phyloP scores from a whole-genome alignment of 2,888 invertebrate species.

The Bedellia somnulentella region DNA sequence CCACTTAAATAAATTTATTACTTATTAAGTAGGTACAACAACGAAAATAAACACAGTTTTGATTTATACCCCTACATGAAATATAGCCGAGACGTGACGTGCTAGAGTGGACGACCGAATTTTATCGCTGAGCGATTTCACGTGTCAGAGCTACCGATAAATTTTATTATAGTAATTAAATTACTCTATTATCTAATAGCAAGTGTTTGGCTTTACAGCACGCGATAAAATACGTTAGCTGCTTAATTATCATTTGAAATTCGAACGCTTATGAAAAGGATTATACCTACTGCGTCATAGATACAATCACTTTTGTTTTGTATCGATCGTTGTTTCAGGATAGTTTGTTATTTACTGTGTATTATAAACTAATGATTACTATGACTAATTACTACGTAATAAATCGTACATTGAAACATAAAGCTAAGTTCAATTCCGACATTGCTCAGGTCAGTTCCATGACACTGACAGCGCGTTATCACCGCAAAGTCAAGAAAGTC shows the following conservation, averaged over 20 bases:
- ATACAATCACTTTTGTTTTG: too few species aligned
- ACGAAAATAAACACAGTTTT: slow-evolving; percentile 58
- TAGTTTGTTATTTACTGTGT: too few species aligned
- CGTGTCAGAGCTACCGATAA: slow-evolving; percentile 47
- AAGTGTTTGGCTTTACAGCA: not conserved
- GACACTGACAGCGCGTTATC: slow-evolving; percentile 34
- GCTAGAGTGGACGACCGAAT: slow-evolving; percentile 35
- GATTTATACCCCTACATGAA: slow-evolving; percentile 56
- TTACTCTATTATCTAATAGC: slow-evolving; percentile 2
- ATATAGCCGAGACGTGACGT: slow-evolving; percentile 43
- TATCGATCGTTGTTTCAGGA: too few species aligned
- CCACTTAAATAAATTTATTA: slow-evolving; percentile 61
- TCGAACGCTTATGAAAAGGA: too few species aligned
- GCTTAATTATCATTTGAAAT: too few species aligned
- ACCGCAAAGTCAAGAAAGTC: slow-evolving; percentile 32
- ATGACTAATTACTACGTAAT: too few species aligned
- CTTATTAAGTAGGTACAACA: slow-evolving; percentile 59
- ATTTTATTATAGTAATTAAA: slow-evolving; percentile 57
- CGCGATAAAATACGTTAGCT: too few species aligned
- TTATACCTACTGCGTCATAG: too few species aligned
- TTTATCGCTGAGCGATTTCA: slow-evolving; percentile 46
- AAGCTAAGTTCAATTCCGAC: too few species aligned
- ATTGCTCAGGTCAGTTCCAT: slow-evolving; percentile 42
- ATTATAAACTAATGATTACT: too few species aligned
- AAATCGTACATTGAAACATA: too few species aligned